These are phyloP conservation scores for Oegoconia quadripuncta DNA, from an alignment of 2,888 invertebrate species.

Conservation along the genomic window DNA sequence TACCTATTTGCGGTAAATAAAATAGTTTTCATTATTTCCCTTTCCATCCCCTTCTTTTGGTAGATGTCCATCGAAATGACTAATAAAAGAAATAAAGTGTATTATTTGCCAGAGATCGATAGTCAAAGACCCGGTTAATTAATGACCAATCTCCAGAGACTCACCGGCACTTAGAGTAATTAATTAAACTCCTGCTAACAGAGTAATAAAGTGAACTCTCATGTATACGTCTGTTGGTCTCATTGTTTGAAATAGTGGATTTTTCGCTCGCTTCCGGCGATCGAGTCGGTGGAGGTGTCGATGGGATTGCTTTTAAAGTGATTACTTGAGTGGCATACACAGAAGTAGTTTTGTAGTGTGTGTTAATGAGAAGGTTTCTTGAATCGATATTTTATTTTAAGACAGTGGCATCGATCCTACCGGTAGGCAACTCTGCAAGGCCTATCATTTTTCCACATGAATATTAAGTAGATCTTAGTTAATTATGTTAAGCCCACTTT, in stretches of 20 bases:
- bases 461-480: too few relatives aligned
- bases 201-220: constrained; percentile 20
- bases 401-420: too few relatives aligned
- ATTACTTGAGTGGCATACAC: too few relatives aligned
- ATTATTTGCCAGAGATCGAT: constrained; percentile 72
- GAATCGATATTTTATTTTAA: too few relatives aligned
- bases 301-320: not conserved
- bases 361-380: too few relatives aligned
- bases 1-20: not conserved
- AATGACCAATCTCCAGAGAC: constrained; percentile 72
- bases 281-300: not conserved
- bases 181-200: constrained; percentile 50
- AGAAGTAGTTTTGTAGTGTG: too few relatives aligned
- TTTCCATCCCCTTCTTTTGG: constrained; percentile 4
- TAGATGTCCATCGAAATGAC: constrained; percentile 57
- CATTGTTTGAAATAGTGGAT: constrained; percentile 13
- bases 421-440: too few relatives aligned
- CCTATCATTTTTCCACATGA: too few relatives aligned
- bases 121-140: constrained; percentile 68
- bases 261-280: constrained; percentile 8
- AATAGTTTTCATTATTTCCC: not conserved
- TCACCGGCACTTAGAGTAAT: constrained; percentile 75
- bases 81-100: constrained; percentile 71
- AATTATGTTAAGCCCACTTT: too few relatives aligned
- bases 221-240: constrained; percentile 14